Percentiles rank a stretch among this genome's conserved stretches.
phyloP scores from a whole-genome alignment of 2,888 invertebrate species.

The Conistra vaccinii region DNA sequence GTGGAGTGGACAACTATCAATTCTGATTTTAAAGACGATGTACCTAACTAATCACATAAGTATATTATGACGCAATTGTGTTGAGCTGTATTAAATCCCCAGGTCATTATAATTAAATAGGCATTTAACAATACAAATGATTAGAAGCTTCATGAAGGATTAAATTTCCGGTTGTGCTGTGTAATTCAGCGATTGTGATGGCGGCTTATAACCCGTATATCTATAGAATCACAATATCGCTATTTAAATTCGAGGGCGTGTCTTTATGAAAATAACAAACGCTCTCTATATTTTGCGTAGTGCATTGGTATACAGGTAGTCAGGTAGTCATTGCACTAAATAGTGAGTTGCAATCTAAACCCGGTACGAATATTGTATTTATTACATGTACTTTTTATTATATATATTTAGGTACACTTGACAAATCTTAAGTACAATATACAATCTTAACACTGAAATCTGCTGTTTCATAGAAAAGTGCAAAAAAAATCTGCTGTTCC shows the following conservation, averaged over 20 bases:
- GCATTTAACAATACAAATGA: constrained; percentile 26
- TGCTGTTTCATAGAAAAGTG: no score
- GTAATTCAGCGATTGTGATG: constrained; percentile 23
- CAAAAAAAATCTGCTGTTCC: no score
- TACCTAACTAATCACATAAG: constrained; percentile 19
- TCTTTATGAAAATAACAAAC: constrained; percentile 10
- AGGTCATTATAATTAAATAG: constrained; percentile 23
- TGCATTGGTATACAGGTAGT: neutral
- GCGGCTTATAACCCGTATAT: neutral
- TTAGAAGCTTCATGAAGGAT: constrained; percentile 31
- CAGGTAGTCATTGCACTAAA: neutral
- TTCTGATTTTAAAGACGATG: constrained; percentile 1
- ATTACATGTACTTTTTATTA: neutral
- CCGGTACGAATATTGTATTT: neutral
- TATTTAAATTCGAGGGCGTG: constrained; percentile 18
- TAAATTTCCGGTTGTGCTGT: constrained; percentile 36
- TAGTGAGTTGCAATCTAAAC: neutral
- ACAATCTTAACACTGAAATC: no score
- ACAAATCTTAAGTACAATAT: no score
- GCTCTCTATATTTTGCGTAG: neutral
- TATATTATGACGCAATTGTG: constrained; percentile 26
- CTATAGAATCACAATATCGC: constrained; percentile 4
- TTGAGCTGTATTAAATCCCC: constrained; percentile 5
- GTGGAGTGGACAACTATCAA: neutral
- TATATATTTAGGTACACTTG: no score